phyloP scores from a whole-genome alignment of 2,888 invertebrate genomes.

The Lomographa bimaculata region DNA sequence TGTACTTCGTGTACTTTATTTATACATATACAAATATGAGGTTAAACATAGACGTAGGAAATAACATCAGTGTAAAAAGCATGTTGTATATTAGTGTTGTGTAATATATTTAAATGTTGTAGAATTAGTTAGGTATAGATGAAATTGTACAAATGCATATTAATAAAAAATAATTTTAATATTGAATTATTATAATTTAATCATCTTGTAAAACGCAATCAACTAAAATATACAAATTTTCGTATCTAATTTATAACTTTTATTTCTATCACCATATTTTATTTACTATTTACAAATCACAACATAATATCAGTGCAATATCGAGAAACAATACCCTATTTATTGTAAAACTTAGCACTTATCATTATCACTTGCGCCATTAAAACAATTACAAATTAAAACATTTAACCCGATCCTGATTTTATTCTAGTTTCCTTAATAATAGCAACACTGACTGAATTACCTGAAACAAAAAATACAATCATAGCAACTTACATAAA shows the following conservation, averaged over 20 bases:
- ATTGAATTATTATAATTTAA: constrained; percentile 77
- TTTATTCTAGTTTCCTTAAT: too few relatives aligned
- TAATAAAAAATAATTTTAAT: constrained; percentile 73
- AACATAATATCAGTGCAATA: constrained; percentile 4
- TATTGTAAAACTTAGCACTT: too few relatives aligned
- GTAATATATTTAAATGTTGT: constrained; percentile 78
- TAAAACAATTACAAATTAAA: too few relatives aligned
- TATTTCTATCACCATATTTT: constrained; percentile 29
- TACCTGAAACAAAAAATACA: too few relatives aligned
- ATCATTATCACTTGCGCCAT: too few relatives aligned
- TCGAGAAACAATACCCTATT: background rate
- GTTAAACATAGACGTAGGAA: constrained; percentile 54
- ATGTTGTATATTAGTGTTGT: constrained; percentile 78
- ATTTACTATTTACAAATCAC: constrained; percentile 8
- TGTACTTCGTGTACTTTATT: constrained; percentile 62
- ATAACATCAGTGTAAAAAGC: constrained; percentile 75
- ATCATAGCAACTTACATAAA: too few relatives aligned
- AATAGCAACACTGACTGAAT: too few relatives aligned
- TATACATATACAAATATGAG: constrained; percentile 42
- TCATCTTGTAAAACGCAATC: constrained; percentile 82
- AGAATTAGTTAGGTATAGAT: constrained; percentile 78
- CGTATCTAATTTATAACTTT: constrained; percentile 55
- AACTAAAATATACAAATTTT: constrained; percentile 82
- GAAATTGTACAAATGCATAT: constrained; percentile 82
- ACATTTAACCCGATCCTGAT: too few relatives aligned